Base-by-base conservation (phyloP, 2,113 vertebrate species). In the Urocolius indicus region DNA sequence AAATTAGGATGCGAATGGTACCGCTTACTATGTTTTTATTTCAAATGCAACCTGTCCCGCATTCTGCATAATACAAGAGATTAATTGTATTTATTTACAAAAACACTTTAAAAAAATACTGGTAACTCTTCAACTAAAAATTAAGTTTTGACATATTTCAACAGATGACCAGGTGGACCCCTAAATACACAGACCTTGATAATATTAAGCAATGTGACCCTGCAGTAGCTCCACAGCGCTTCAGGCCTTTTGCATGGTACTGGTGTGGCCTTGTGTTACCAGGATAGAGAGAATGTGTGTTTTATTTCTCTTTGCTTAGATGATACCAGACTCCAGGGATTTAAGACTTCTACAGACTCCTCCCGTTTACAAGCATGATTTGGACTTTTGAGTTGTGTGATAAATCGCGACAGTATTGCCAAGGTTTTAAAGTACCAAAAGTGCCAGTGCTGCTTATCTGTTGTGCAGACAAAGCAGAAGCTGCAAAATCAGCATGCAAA, bases 171-270 rank as follows among this genome's bases (percentile, higher is more conserved):
- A 14, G 16, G 10, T 1, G 5, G 27, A 30, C 2, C 5, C 19
- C 10, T 6, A 22, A 13, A 29, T 0, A 13, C 52, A 21, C 17
- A 81, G 20, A 2, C 12, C 6, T 1, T 4, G 22, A 7, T 16
- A 10, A 6, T 2, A 34, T 0, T 1, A 8, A 48, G 7, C 3
- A 5, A 14, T 1, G 0, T 9, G 24, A 23, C 11, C 15, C n/a
- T 2, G 0, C 54, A 27, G 38, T 3, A 59, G 55, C 43, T 67
- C 59, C 14, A 16, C 5, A 1, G 21, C 2, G 1, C 62, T 68
- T 48, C 49, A 34, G 32, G 43, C 13, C 68, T 21, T 27, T 6
- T 18, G 20, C 63, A 34, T 0, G 0, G 6, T 24, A 8, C 11
- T 0, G 1, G 6, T 3, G 13, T 1, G 5, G 34, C 46, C 41